Percentiles rank a stretch among this genome's conserved stretches.
Conservation (phyloP, 2,888 invertebrate genomes). For the Brachypterus glaber region DNA sequence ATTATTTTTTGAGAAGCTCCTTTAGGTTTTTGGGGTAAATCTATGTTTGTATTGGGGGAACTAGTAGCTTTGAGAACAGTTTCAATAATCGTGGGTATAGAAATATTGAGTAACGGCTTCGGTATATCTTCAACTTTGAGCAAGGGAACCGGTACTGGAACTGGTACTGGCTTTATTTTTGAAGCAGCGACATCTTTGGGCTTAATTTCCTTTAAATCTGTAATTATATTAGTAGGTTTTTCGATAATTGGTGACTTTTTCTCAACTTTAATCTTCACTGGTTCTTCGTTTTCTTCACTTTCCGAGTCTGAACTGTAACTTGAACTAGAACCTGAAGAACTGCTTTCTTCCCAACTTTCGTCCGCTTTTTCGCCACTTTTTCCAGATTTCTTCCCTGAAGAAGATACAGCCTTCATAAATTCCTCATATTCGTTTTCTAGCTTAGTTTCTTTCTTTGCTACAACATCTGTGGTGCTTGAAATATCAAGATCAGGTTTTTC, state of each 20-base stretch:
- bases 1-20: no score
- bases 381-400: conserved; percentile 18
- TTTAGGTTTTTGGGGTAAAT: no score
- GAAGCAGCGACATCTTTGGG: no score
- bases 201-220: no score
- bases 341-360: conserved; percentile 6
- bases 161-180: not conserved
- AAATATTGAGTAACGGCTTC: not conserved
- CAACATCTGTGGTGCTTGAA: conserved; percentile 11
- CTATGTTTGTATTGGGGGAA: no score
- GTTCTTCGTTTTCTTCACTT: conserved; percentile 10
- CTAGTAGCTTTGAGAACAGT: no score
- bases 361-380: conserved; percentile 16
- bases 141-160: not conserved
- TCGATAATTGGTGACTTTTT: no score
- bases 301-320: conserved; percentile 10
- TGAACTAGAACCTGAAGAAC: conserved; percentile 7
- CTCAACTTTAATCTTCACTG: conserved; percentile 14
- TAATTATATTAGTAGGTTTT: no score
- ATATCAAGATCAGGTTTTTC: conserved; percentile 13
- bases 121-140: not conserved
- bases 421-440: conserved; percentile 47
- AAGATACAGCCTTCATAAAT: conserved; percentile 48
- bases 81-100: not conserved
- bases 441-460: conserved; percentile 17